Evolutionary conservation across 92 coral and sea anemone species (phyloP).

Genomic region (Parazoanthus atlanticus): DNA sequence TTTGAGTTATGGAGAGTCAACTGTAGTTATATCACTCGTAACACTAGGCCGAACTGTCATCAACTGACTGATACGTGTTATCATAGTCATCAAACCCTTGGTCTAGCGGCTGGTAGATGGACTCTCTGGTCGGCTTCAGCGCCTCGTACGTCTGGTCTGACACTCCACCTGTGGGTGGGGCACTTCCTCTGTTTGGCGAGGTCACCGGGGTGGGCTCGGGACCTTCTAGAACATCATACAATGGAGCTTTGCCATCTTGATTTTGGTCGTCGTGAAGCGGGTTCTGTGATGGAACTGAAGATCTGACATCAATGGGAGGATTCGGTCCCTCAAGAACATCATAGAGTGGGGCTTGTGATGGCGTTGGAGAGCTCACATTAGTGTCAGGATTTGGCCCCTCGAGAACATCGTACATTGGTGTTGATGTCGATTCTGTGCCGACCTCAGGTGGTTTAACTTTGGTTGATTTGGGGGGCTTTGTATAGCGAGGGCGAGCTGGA

Average conservation of each 20-base stretch:
- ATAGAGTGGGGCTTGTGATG: conserved; percentile 22
- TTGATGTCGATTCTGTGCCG: neutral
- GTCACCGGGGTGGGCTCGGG: neutral
- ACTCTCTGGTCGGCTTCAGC: conserved; percentile 28
- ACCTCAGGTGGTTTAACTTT: neutral
- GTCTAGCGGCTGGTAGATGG: conserved; percentile 38
- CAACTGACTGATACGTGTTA: conserved; percentile 2
- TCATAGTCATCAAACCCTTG: conserved; percentile 37
- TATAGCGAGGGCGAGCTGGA: conserved; percentile 12
- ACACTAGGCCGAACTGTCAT: neutral
- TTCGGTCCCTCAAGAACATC: conserved; percentile 21
- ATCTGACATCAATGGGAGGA: neutral
- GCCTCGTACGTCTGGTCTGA: conserved; percentile 34
- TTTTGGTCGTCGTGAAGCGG: neutral
- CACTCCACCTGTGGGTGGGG: neutral
- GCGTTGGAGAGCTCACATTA: neutral
- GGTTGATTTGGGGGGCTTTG: neutral
- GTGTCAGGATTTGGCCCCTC: conserved; percentile 15
- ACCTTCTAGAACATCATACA: conserved; percentile 36
- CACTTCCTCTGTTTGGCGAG: neutral
- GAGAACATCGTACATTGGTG: conserved; percentile 30
- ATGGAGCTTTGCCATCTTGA: neutral
- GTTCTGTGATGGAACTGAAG: neutral
- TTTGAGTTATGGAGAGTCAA: too few relatives aligned
- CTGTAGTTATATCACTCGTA: too few relatives aligned